Percentiles rank a stretch among this genome's conserved stretches.
phyloP scores from a whole-genome alignment of 1,140 invertebrate genomes.

The Psix sp. region DNA sequence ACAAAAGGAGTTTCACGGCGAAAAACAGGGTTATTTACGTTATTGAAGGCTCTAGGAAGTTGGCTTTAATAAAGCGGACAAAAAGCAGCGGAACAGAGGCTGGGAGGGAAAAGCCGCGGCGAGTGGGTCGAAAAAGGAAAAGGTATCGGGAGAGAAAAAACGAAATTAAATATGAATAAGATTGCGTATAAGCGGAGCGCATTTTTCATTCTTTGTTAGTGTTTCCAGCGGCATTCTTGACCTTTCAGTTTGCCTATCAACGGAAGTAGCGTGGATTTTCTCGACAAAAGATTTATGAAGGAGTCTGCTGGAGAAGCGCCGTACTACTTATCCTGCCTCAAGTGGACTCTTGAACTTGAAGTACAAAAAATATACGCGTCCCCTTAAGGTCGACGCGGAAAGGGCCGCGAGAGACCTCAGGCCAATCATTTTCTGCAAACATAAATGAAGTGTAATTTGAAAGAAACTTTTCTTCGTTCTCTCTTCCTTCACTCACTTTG shows the following conservation, averaged over 20 bases:
- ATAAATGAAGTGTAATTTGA: conserved; percentile 33
- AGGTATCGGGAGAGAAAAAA: conserved; percentile 21
- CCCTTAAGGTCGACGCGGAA: background rate
- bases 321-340: conserved; percentile 66
- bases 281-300: conserved; percentile 70
- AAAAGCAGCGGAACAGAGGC: conserved; percentile 4
- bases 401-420: conserved; percentile 7
- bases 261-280: conserved; percentile 58
- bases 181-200: conserved; percentile 16
- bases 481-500: too few species aligned
- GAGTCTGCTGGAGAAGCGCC: conserved; percentile 60
- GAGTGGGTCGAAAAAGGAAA: background rate
- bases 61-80: conserved; percentile 19
- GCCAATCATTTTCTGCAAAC: conserved; percentile 28
- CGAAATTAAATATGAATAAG: conserved; percentile 44
- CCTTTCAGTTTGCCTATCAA: conserved; percentile 66
- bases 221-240: conserved; percentile 62
- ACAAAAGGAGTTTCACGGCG: conserved; percentile 7
- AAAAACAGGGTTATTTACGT: conserved; percentile 31
- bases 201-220: conserved; percentile 54
- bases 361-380: conserved; percentile 54
- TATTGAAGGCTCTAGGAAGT: conserved; percentile 16
- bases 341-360: conserved; percentile 64
- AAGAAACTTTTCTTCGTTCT: conserved; percentile 2
- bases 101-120: too few species aligned